Evolutionary conservation across 2,797 vertebrate genomes (phyloP), one percentile per base, ranked within the genome.

Genomic region (Huso huso): DNA sequence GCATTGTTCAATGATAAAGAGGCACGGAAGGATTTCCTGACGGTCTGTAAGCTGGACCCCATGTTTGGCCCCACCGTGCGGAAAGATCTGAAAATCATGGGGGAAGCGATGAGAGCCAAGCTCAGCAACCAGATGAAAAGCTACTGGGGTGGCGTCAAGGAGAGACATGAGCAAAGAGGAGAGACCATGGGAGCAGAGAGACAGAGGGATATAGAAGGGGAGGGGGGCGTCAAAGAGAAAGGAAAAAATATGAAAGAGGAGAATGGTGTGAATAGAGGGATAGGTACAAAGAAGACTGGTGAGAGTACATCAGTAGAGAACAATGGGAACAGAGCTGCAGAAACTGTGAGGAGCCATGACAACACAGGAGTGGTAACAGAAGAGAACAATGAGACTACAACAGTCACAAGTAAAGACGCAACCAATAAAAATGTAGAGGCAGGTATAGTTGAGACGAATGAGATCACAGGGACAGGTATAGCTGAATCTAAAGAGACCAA

Each of bases 81-180:
- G 0, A 78, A 81, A 71, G 89, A 90, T 37, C 77, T 90, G 69
- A 87, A 78, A 62, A 88, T 74, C 61, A 65, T 91, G 68, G 76
- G 77, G 0, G 80, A 83, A 66, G 73, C 55, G 2, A 37, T 90
- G 7, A 79, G 87, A 49, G 10, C 7, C 23, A 71, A 67, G 23
- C 78, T 83, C 4, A 11, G 74, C 70, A 7, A 4, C 1, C 77
- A 89, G 65, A 87, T 84, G 1, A 91, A 87, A 74, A 91, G 80
- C 51, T 90, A 90, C 77, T 76, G 82, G 83, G 79, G 82, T 2
- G 74, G 64, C 23, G 78, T 69, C 0, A 71, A 76, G 71, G 86
- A 89, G 62, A 90, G 81, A 79, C 59, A 70, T 62, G 75, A 71
- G 68, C 58, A 66, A 13, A 53, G 69, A 68, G 69, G 65, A 64